Evolutionary conservation across 37 sponge, comb jelly and placozoan genomes (phyloP).

Genomic region (Axinella damicornis): DNA sequence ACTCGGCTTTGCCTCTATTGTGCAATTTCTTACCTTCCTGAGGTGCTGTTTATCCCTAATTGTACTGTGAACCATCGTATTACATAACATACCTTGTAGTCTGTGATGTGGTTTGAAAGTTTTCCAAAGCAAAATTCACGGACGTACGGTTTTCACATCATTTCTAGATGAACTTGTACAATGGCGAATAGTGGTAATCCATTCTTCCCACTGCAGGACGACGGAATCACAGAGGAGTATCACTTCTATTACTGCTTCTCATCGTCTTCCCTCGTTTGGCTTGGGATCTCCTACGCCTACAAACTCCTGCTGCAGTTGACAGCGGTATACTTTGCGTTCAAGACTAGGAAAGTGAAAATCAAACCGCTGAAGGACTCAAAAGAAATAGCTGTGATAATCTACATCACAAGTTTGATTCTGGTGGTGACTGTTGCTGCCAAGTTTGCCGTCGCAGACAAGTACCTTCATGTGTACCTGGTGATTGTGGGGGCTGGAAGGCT

Average conservation of each 20-base stretch:
- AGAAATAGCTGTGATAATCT: constrained; percentile 22
- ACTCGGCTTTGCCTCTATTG: no score
- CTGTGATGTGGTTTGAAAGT: no score
- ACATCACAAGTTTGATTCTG: constrained; percentile 26
- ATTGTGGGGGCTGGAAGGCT: not conserved
- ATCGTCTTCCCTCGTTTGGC: not conserved
- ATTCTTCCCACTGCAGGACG: not conserved
- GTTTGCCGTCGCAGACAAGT: not conserved
- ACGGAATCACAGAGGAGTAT: not conserved
- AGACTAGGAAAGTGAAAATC: constrained; percentile 37
- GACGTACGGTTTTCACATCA: no score
- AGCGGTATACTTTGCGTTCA: constrained; percentile 52
- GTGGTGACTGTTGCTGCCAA: not conserved
- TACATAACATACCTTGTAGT: no score
- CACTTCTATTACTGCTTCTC: constrained; percentile 1
- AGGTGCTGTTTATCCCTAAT: no score
- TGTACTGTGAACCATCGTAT: no score
- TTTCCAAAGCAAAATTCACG: no score
- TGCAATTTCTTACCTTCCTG: no score
- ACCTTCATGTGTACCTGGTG: not conserved
- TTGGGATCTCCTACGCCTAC: constrained; percentile 15
- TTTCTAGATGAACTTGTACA: no score
- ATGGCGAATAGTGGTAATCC: no score
- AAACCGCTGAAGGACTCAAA: constrained; percentile 55
- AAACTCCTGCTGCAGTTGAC: constrained; percentile 13